A percentile compares a stretch with the other conserved stretches of the same genome.
These are phyloP conservation scores for Exaiptasia diaphana DNA, from an alignment of 64 coral and sea anemone genomes.

Conservation along the genomic window DNA sequence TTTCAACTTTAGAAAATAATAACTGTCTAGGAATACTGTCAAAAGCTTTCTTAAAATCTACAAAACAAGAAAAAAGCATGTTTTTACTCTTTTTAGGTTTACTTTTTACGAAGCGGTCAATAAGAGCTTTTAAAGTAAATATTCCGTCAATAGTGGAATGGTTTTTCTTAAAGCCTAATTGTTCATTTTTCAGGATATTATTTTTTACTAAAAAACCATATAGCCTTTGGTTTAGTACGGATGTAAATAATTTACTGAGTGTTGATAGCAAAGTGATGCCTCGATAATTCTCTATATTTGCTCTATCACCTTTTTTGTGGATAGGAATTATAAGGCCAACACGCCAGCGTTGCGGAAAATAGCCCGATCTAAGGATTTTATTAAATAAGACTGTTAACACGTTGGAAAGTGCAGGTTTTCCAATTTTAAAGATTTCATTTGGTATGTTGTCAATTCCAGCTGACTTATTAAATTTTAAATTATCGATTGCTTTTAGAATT, in stretches of 20 bases:
- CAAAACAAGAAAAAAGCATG: conserved; percentile 5
- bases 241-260: conserved; percentile 42
- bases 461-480: conserved; percentile 31
- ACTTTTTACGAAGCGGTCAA: neutral
- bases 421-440: conserved; percentile 47
- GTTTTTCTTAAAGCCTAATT: conserved; percentile 27
- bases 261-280: conserved; percentile 36
- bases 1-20: neutral
- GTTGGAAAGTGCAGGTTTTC: conserved; percentile 6
- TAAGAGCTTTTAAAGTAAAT: conserved; percentile 23
- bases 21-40: neutral
- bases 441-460: conserved; percentile 36
- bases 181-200: conserved; percentile 28
- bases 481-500: conserved; percentile 25
- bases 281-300: conserved; percentile 38
- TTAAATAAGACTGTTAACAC: conserved; percentile 28
- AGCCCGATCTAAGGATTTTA: conserved; percentile 24
- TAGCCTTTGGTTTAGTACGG: conserved; percentile 40
- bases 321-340: conserved; percentile 40
- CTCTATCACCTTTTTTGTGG: conserved; percentile 41
- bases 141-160: conserved; percentile 28
- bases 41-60: conserved; percentile 11
- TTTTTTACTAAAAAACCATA: neutral
- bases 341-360: conserved; percentile 24
- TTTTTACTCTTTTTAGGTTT: conserved; percentile 33